phyloP scores from a whole-genome alignment of 2,113 vertebrate species.

The Microcebus griseorufus region DNA sequence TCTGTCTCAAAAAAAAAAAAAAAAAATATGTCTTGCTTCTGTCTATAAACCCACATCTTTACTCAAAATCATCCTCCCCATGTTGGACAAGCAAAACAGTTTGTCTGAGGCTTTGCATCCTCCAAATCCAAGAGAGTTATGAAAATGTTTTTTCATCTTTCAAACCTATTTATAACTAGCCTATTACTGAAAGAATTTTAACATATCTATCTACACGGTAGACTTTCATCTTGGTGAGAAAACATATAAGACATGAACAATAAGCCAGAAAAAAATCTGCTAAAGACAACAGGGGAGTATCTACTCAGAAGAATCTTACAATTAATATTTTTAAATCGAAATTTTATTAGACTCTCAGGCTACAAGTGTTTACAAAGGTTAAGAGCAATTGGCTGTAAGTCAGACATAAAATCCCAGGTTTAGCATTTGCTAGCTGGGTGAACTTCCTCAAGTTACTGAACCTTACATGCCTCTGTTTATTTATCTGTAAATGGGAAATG shows the following conservation, averaged over 20 bases:
- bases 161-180: not conserved
- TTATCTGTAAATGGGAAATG: not conserved
- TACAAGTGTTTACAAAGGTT: not conserved
- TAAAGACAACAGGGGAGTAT: not conserved
- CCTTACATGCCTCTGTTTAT: not conserved
- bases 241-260: not conserved
- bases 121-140: not conserved
- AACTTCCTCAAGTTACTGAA: not conserved
- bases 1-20: too few species aligned
- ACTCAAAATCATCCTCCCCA: not conserved
- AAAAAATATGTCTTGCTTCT: not conserved
- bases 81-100: not conserved
- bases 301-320: not conserved
- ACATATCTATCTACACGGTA: not conserved
- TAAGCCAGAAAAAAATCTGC: slow-evolving; percentile 18
- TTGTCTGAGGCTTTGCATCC: not conserved
- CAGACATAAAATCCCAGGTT: not conserved
- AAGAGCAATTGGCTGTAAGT: not conserved
- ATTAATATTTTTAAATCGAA: not conserved
- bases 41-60: not conserved
- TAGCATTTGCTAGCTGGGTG: not conserved
- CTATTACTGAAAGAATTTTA: not conserved
- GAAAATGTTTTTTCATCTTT: not conserved
- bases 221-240: not conserved
- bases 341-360: not conserved